Percentiles rank a stretch among this genome's conserved stretches.
Evolutionary conservation across 2,113 vertebrate genomes (phyloP).

Genomic region (Hydrochoerus hydrochaeris): DNA sequence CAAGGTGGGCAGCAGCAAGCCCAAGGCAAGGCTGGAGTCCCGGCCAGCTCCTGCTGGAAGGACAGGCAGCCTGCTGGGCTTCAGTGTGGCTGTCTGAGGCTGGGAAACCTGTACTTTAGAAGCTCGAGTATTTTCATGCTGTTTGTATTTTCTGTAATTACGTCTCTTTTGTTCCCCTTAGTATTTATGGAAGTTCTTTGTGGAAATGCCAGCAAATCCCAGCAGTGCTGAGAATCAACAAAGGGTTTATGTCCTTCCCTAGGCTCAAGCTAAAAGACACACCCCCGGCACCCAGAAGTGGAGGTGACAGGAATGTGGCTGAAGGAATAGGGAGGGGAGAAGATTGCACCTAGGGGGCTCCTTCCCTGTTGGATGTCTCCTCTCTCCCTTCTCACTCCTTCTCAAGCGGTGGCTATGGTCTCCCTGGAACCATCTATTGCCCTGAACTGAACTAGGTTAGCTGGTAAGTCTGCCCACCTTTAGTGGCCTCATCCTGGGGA

Average conservation of each 20-base stretch:
- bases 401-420: background rate
- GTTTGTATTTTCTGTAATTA: conserved; percentile 78
- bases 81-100: conserved; percentile 20
- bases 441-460: background rate
- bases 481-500: too few relatives aligned
- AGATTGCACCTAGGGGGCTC: too few relatives aligned
- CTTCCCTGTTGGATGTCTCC: background rate
- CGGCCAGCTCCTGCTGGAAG: background rate
- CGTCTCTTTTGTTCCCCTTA: conserved; percentile 71
- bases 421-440: background rate
- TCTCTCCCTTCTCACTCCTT: background rate
- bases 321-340: background rate
- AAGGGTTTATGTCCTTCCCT: conserved; percentile 24
- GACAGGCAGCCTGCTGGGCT: background rate
- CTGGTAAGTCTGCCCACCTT: background rate
- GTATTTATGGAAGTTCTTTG: conserved; percentile 75
- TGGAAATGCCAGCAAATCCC: conserved; percentile 65
- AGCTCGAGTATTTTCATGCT: conserved; percentile 64
- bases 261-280: conserved; percentile 40
- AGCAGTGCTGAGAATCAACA: conserved; percentile 40
- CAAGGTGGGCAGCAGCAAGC: background rate
- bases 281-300: background rate
- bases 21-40: background rate
- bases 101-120: conserved; percentile 52
- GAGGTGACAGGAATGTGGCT: background rate